Evolutionary conservation across 2,113 vertebrate species (phyloP).

Genomic region (Gymnarchus niloticus): DNA sequence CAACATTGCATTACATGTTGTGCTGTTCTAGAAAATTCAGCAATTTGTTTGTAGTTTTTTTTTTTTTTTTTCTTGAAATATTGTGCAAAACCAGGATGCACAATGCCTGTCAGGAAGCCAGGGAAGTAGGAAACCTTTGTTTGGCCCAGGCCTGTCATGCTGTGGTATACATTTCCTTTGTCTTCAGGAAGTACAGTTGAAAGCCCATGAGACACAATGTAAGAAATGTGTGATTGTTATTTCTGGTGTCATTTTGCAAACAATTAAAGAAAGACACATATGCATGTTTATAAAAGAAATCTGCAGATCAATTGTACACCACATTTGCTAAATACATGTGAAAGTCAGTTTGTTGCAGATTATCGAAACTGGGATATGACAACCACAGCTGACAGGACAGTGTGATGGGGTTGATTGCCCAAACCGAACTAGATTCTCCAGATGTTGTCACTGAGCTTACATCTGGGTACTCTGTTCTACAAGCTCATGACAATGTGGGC

Average conservation of each 20-base stretch:
- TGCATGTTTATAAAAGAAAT: neutral
- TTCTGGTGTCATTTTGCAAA: neutral
- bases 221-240: neutral
- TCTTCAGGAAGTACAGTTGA: neutral
- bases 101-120: neutral
- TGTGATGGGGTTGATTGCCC: neutral
- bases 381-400: neutral
- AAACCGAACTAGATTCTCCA: neutral
- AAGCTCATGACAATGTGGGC: neutral
- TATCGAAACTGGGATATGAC: neutral
- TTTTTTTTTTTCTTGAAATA: neutral
- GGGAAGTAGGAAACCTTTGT: neutral
- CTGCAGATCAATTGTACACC: neutral
- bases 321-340: neutral
- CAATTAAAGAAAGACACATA: neutral
- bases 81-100: neutral
- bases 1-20: neutral
- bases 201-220: neutral
- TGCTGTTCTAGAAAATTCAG: neutral
- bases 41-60: neutral
- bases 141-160: neutral
- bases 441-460: neutral
- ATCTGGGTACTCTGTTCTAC: neutral
- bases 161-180: neutral
- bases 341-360: neutral